A percentile compares a stretch with the other conserved stretches of the same genome.
Conservation (phyloP, 2,797 vertebrate genomes). For the Megaceryle alcyon region DNA sequence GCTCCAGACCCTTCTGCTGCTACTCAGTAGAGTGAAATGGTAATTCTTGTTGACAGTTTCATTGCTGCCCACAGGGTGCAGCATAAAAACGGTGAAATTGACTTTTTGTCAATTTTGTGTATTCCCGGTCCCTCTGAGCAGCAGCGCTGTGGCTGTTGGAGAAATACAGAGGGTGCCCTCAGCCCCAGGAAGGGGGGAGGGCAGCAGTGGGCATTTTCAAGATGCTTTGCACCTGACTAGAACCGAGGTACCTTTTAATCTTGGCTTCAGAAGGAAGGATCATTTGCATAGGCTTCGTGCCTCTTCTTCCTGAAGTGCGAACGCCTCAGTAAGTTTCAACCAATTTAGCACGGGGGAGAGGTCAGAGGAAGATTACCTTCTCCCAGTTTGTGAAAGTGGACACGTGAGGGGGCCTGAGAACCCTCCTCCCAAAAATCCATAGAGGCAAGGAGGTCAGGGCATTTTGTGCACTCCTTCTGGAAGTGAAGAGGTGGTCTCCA, state of each 20-base stretch:
- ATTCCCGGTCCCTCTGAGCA: background rate
- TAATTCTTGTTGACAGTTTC: constrained; percentile 23
- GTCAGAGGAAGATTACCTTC: background rate
- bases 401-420: background rate
- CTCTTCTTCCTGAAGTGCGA: background rate
- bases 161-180: background rate
- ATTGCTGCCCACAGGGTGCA: background rate
- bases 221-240: background rate
- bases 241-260: background rate
- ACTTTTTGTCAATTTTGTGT: background rate
- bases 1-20: constrained; percentile 26
- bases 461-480: background rate
- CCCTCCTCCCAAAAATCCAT: background rate
- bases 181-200: background rate
- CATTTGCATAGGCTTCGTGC: background rate
- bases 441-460: background rate
- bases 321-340: background rate
- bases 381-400: background rate
- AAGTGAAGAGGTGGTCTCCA: background rate
- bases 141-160: background rate
- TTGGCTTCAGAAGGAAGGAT: background rate
- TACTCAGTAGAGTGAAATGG: background rate
- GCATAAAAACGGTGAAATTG: background rate
- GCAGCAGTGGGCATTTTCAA: background rate
- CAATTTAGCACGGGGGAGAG: background rate